Evolutionary conservation across 2,888 invertebrate genomes (phyloP).

Genomic region (Craniophora ligustri): DNA sequence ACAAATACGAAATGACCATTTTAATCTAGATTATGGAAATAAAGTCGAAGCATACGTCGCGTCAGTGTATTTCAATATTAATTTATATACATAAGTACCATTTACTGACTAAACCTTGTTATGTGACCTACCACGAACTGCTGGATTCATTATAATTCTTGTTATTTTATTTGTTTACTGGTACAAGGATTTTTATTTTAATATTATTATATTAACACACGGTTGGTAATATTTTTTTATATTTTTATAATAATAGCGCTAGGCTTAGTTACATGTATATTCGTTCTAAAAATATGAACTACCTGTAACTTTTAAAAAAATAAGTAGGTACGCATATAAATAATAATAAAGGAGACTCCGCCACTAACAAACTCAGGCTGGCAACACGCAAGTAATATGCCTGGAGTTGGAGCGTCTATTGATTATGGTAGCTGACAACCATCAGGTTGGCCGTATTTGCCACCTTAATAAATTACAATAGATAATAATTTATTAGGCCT

Average conservation of each 20-base stretch:
- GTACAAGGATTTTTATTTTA: neutral
- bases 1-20: slow-evolving; percentile 25
- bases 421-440: too few relatives aligned
- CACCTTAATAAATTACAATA: too few relatives aligned
- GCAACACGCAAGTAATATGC: too few relatives aligned
- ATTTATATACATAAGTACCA: slow-evolving; percentile 11
- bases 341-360: too few relatives aligned
- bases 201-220: neutral
- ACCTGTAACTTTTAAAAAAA: too few relatives aligned
- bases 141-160: slow-evolving; percentile 15
- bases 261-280: neutral
- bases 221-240: neutral
- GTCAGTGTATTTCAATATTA: slow-evolving; percentile 14
- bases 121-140: slow-evolving; percentile 29
- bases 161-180: slow-evolving; percentile 8
- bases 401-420: too few relatives aligned
- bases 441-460: too few relatives aligned
- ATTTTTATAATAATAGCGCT: neutral
- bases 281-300: neutral
- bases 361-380: too few relatives aligned
- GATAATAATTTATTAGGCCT: too few relatives aligned
- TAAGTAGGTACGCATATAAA: too few relatives aligned
- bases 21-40: slow-evolving; percentile 43
- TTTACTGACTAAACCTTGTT: slow-evolving; percentile 29
- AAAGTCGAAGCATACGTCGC: slow-evolving; percentile 29